phyloP scores from a whole-genome alignment of 2,888 invertebrate genomes.

The Drosophila neoperkinsi region DNA sequence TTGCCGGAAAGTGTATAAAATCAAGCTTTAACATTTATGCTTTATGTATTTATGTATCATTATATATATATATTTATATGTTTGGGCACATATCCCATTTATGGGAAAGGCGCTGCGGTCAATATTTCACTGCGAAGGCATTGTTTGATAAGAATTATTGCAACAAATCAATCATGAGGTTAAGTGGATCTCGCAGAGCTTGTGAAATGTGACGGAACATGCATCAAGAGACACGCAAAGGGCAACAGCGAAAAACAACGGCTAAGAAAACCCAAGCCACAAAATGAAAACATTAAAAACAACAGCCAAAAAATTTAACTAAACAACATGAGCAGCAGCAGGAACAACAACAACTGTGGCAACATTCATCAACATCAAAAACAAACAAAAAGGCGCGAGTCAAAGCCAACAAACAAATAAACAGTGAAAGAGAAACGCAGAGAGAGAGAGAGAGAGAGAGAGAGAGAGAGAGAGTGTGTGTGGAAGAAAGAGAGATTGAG shows the following conservation, averaged over 20 bases:
- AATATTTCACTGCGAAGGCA: conserved; percentile 61
- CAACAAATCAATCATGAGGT: conserved; percentile 77
- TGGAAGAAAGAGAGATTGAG: conserved; percentile 14
- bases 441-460: conserved; percentile 1
- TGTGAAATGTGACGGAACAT: conserved; percentile 75
- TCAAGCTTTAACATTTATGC: conserved; percentile 8
- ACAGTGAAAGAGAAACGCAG: conserved; percentile 22
- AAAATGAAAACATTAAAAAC: conserved; percentile 74
- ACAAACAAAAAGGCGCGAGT: conserved; percentile 78
- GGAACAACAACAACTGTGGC: conserved; percentile 59
- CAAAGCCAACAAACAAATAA: conserved; percentile 58
- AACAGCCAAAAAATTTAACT: conserved; percentile 53
- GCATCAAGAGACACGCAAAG: conserved; percentile 77
- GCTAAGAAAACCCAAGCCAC: conserved; percentile 47
- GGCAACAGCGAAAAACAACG: conserved; percentile 15
- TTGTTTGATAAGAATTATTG: conserved; percentile 80
- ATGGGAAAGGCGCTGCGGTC: conserved; percentile 54
- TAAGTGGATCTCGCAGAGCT: conserved; percentile 66
- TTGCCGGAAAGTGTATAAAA: conserved; percentile 18
- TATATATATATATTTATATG: neutral
- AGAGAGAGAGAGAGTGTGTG: conserved; percentile 2
- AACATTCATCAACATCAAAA: conserved; percentile 79
- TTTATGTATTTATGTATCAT: too few relatives aligned
- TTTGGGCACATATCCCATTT: conserved; percentile 26
- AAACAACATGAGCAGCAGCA: conserved; percentile 45